Evolutionary conservation across 2,888 invertebrate genomes (phyloP), one percentile per base, ranked within the genome.

Genomic region (Loripinus fragilis): DNA sequence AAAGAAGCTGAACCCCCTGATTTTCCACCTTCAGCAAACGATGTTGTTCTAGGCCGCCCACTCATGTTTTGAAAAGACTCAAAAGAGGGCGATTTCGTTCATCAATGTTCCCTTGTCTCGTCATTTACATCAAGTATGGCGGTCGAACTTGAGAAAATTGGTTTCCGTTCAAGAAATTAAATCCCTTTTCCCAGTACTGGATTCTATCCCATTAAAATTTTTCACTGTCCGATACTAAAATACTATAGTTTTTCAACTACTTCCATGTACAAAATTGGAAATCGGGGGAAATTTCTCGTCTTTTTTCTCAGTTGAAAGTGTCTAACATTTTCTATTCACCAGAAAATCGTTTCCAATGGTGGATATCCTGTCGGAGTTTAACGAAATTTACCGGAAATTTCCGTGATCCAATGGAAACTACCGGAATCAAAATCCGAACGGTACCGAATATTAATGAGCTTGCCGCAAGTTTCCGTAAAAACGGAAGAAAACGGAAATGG

Each of bases 11-110:
- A 86, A 80, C 88, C 86, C 76, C 89, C 90, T 60, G 89, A 83
- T 89, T 90, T 91, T 83, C 90, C 90, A 83, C 91, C 91, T 88
- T 91, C 91, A 69, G 91, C 91, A 85, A 91, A 90, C 74, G 91
- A 91, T 79, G 91, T 91, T 72, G 91, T 91, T 85, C 91, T 89
- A 69, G 91, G 91, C 83, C 91, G 89, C 85, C 91, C 91, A 81
- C 91, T 91, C 91, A 91, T 91, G 85, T 75, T 86, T 80, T 80
- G 70, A 78, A 79, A 81, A 74, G 71, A 80, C 66, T 73, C 74
- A 79, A 72, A 79, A 79, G 81, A 80, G 79, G 81, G 79, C 84
- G 74, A 77, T 74, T 77, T 48, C 79, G 72, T 72, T 76, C 83
- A 78, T 83, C 73, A 80, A 83, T 72, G 55, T 78, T 77, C 76